Percentiles rank a stretch among this genome's conserved stretches.
These are phyloP conservation scores for Rhimphoctona megacephalus DNA, from an alignment of 2,888 invertebrate genomes.

Conservation along the genomic window DNA sequence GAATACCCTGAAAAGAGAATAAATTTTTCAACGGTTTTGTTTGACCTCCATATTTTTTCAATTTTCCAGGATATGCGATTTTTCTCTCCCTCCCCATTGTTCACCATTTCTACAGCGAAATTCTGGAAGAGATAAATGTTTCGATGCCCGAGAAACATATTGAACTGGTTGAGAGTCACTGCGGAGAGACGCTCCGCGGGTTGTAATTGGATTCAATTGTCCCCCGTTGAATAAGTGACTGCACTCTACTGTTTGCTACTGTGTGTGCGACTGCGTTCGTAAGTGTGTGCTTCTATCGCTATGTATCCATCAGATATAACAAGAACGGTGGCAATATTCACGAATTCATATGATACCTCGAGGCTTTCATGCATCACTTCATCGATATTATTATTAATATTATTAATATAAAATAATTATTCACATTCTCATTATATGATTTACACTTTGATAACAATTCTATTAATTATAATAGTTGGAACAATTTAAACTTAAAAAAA, in stretches of 20 bases:
- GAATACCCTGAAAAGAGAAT: background rate
- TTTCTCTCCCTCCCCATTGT: background rate
- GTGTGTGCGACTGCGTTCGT: conserved; percentile 29
- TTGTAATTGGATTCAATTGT: conserved; percentile 85
- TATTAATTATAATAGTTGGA: too few species aligned
- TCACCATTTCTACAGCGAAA: conserved; percentile 4
- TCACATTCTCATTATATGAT: background rate
- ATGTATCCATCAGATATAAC: conserved; percentile 78
- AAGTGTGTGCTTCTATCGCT: conserved; percentile 34
- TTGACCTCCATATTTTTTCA: background rate
- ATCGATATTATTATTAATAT: conserved; percentile 3
- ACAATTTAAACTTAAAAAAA: too few species aligned
- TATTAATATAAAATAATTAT: background rate
- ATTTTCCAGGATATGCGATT: background rate
- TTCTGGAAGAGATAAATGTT: conserved; percentile 9
- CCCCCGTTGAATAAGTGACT: conserved; percentile 85
- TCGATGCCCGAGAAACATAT: conserved; percentile 15
- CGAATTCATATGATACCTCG: conserved; percentile 74
- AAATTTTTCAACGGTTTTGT: conserved; percentile 15
- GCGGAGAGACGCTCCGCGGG: conserved; percentile 72
- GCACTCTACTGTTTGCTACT: conserved; percentile 75
- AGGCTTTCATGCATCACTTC: conserved; percentile 24
- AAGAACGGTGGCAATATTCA: conserved; percentile 71
- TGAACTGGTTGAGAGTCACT: conserved; percentile 77
- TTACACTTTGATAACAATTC: too few species aligned